phyloP scores from a whole-genome alignment of 2,113 vertebrate genomes.

The Eolophus roseicapilla region DNA sequence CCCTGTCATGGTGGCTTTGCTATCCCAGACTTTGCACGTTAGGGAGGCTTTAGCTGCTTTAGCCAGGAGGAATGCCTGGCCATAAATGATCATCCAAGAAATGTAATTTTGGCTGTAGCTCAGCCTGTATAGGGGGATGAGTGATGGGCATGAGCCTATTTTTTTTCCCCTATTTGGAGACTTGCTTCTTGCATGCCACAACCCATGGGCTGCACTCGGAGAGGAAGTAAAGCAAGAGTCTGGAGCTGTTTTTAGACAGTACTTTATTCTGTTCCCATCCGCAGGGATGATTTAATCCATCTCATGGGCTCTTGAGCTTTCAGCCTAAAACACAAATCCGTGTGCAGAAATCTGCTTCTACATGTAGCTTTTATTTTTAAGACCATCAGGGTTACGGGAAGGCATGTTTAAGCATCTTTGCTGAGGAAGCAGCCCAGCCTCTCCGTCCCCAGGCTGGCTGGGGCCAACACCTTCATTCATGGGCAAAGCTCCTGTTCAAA shows the following conservation, averaged over 20 bases:
- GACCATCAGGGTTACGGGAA: accelerated
- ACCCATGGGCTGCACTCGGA: neutral
- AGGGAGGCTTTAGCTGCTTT: neutral
- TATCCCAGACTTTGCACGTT: neutral
- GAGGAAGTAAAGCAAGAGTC: neutral
- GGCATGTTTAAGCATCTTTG: neutral
- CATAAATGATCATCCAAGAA: neutral
- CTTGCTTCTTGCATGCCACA: neutral
- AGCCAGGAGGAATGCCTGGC: neutral
- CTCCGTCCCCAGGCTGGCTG: neutral
- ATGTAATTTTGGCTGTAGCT: neutral
- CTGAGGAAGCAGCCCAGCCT: neutral
- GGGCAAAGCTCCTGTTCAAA: neutral
- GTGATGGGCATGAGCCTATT: neutral
- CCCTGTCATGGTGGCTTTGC: neutral
- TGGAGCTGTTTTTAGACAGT: accelerated
- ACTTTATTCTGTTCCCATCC: neutral
- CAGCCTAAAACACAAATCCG: neutral
- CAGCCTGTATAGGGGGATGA: neutral
- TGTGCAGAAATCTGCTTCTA: neutral
- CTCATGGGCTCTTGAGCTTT: accelerated
- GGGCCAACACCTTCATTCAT: neutral
- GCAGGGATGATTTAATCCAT: neutral
- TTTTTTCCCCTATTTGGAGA: conserved; percentile 35
- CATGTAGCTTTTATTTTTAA: neutral